phyloP scores from a whole-genome alignment of 2,888 invertebrate genomes.

The Lottia gigantea region DNA sequence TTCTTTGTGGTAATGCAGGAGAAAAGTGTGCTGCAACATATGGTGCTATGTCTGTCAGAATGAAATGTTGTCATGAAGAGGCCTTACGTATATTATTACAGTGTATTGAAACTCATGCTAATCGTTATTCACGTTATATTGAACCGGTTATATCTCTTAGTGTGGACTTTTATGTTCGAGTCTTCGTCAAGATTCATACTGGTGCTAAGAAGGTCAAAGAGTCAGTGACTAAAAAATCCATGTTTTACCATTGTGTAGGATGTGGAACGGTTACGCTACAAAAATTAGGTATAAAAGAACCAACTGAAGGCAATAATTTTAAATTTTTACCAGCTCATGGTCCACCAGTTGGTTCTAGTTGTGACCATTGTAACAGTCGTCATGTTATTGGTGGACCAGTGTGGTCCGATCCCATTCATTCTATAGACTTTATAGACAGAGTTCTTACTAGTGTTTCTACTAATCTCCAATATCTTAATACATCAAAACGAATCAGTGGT shows the following conservation, averaged over 20 bases:
- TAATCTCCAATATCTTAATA: slow-evolving; percentile 73
- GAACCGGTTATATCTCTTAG: slow-evolving; percentile 90
- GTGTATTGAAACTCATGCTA: slow-evolving; percentile 90
- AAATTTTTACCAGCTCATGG: slow-evolving; percentile 80
- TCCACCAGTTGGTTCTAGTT: slow-evolving; percentile 77
- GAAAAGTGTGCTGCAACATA: slow-evolving; percentile 95
- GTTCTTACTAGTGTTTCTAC: slow-evolving; percentile 71
- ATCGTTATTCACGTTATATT: slow-evolving; percentile 91
- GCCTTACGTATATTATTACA: slow-evolving; percentile 92
- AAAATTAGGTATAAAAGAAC: slow-evolving; percentile 74
- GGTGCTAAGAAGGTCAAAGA: slow-evolving; percentile 88
- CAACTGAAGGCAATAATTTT: slow-evolving; percentile 54
- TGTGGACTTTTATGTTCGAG: slow-evolving; percentile 94
- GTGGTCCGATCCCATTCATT: slow-evolving; percentile 90
- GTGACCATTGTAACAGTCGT: slow-evolving; percentile 80
- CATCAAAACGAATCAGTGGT: slow-evolving; percentile 75
- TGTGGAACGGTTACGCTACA: slow-evolving; percentile 86
- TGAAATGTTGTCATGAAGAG: slow-evolving; percentile 88
- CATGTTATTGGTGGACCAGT: slow-evolving; percentile 91
- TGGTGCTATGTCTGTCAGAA: slow-evolving; percentile 86
- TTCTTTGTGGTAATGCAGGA: slow-evolving; percentile 92
- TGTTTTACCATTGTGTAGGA: slow-evolving; percentile 89
- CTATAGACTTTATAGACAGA: slow-evolving; percentile 79
- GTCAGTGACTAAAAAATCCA: slow-evolving; percentile 80
- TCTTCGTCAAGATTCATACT: slow-evolving; percentile 87